phyloP scores from a whole-genome alignment of 2,888 invertebrate species.

The Drosophila neutralis region DNA sequence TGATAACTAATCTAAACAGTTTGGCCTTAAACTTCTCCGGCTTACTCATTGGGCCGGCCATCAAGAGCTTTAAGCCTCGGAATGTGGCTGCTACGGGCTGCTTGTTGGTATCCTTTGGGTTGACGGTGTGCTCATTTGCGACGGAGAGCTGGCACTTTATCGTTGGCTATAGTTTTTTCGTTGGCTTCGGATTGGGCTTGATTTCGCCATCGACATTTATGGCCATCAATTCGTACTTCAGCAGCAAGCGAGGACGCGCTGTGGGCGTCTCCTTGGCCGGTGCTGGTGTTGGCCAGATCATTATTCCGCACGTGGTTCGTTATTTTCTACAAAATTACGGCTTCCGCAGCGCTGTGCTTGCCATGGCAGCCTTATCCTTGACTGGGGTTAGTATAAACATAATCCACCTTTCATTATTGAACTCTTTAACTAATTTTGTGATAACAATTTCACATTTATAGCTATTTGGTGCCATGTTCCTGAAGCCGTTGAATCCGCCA shows the following conservation, averaged over 20 bases:
- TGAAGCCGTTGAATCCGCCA: constrained; percentile 87
- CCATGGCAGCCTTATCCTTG: constrained; percentile 88
- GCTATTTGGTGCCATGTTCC: constrained; percentile 87
- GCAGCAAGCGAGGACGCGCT: constrained; percentile 88
- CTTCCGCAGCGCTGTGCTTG: constrained; percentile 88
- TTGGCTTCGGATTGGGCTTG: constrained; percentile 88
- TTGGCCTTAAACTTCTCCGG: constrained; percentile 85
- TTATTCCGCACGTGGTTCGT: constrained; percentile 90
- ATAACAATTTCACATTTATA: constrained; percentile 58
- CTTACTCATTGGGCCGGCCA: constrained; percentile 89
- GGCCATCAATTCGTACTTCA: constrained; percentile 90
- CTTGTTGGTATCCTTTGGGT: constrained; percentile 85
- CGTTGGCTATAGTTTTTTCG: constrained; percentile 86
- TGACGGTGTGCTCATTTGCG: constrained; percentile 86
- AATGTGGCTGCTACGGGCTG: constrained; percentile 86
- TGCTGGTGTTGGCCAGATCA: constrained; percentile 90
- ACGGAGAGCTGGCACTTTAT: constrained; percentile 86
- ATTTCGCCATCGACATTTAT: constrained; percentile 90
- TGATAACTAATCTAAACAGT: constrained; percentile 89
- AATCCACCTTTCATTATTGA: background rate
- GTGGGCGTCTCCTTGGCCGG: constrained; percentile 91
- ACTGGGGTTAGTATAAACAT: constrained; percentile 86
- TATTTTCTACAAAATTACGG: constrained; percentile 88
- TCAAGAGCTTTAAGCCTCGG: constrained; percentile 86
- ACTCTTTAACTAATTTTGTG: background rate